Evolutionary conservation across 2,113 vertebrate species (phyloP), one percentile per base, ranked within the genome.

Genomic region (Boulengeromyrus knoepffleri): DNA sequence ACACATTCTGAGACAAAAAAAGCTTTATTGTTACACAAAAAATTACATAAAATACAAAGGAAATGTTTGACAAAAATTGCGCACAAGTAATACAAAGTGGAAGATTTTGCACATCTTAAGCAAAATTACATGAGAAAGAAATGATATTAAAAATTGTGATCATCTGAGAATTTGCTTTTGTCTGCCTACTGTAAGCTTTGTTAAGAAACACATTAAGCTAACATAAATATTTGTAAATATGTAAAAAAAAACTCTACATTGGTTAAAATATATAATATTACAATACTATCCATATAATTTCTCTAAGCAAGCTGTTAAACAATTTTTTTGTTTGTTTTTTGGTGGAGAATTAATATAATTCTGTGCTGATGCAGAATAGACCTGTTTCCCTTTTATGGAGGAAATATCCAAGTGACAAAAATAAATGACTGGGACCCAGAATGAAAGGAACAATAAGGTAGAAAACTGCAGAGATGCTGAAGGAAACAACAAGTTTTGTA

Each of bases 261-360:
- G 27, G 21, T 87, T 53, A 52, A 39, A 50, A 89, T 83, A 89
- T 70, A 70, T 36, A 80, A 89, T 47, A 52, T 70, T 80, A 45
- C 45, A 89, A 80, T 92, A 91, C 80, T 88, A 93, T 92, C 56
- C 21, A 91, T 89, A 91, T 66, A 95, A 94, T 93, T 94, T 91
- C 83, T 21, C 49, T 91, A 91, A 36, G 89, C 83, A 91, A 90
- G 90, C 45, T 53, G 39, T 77, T 90, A 85, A 45, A 89, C 90
- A 89, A 88, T 47, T 91, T 90, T 10, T 56, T 90, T 90, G 90
- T 80, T 90, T 90, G 53, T 15, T 36, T 49, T 80, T 47, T 24
- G 46, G 9, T 36, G 53, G 93, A 94, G 93, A 94, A 95, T 95
- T 94, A 94, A 95, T 94, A 92, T 93, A 93, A 94, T 96, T 94